Percentiles rank a stretch among this genome's conserved stretches.
Evolutionary conservation across 2,797 vertebrate genomes (phyloP).

Genomic region (Xyrichtys novacula): DNA sequence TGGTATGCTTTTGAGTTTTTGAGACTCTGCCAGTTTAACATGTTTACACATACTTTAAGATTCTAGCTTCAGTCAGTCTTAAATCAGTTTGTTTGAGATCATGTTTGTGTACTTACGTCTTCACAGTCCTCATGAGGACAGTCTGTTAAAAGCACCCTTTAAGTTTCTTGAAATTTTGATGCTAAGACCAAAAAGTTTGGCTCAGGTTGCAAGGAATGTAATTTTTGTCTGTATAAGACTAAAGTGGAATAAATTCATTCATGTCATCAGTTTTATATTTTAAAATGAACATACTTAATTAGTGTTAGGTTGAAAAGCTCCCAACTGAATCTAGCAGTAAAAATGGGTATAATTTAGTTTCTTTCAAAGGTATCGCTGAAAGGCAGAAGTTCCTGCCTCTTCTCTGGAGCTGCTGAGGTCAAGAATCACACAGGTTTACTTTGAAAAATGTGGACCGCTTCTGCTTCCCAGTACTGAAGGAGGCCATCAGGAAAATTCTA

Average conservation of each 20-base stretch:
- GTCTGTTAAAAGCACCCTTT: too few relatives aligned
- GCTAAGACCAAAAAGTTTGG: too few relatives aligned
- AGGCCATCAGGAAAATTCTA: conserved; percentile 26
- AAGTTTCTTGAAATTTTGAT: too few relatives aligned
- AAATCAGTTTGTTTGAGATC: too few relatives aligned
- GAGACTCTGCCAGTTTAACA: too few relatives aligned
- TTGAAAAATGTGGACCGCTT: conserved; percentile 18
- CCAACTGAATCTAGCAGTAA: background rate
- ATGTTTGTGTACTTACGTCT: too few relatives aligned
- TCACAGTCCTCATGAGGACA: too few relatives aligned
- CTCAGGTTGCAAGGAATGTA: too few relatives aligned
- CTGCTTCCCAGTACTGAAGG: conserved; percentile 1
- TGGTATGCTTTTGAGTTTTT: too few relatives aligned
- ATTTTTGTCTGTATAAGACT: too few relatives aligned
- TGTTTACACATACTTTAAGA: too few relatives aligned
- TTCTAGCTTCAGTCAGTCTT: too few relatives aligned
- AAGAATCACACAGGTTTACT: conserved; percentile 33
- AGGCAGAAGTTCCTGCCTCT: conserved; percentile 4
- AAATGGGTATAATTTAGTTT: background rate
- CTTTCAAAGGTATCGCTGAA: background rate
- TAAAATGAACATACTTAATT: background rate
- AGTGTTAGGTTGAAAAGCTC: background rate
- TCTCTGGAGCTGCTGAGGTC: conserved; percentile 17
- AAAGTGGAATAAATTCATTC: background rate
- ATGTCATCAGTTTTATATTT: background rate